Evolutionary conservation across 2,113 vertebrate genomes (phyloP), one percentile per base, ranked within the genome.

Genomic region (Rhinolophus ferrumequinum): DNA sequence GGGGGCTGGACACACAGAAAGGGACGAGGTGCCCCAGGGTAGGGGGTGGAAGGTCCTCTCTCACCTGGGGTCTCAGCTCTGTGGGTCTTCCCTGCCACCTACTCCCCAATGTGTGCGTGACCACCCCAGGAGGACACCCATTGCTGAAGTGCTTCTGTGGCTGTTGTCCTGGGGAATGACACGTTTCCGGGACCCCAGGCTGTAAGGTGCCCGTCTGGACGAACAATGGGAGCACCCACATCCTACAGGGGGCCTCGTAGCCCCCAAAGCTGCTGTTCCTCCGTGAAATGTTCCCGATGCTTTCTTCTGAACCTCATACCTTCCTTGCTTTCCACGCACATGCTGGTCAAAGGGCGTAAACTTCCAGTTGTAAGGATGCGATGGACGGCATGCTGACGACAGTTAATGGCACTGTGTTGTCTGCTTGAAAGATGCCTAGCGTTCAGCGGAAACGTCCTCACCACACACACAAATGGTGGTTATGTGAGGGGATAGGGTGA

Each of bases 201-300:
- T 2, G 18, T 14, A 0, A 22, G 21, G 18, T 9, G 50, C 10
- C 33, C 9, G 1, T 38, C 56, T 11, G 11, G 9, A 9, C 5
- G 5, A 41, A 2, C 8, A 8, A 30, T 22, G 58, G 75, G 1
- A 21, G 13, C 19, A 6, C 33, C 15, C 44, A 1, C 4, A 3
- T 22, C 6, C 28, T 4, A 28, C 22, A 16, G 30, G 44, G 22
- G 26, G 47, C 44, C 30, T 50, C 47, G 11, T 26, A 6, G 16
- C 19, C 26, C 28, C 4, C 35, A 9, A 4, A 47, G 12, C 41
- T 13, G 21, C 11, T 8, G 14, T 30, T 24, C 58, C 6, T 38
- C 56, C 30, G 24, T 1, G 41, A 33, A 35, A 30, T 3, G 3
- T 2, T 16, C 7, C 10, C 15, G 8, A 10, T 14, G 1, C 1